Evolutionary conservation across 2,113 vertebrate genomes (phyloP), one percentile per base, ranked within the genome.

Genomic region (Peromyscus californicus): DNA sequence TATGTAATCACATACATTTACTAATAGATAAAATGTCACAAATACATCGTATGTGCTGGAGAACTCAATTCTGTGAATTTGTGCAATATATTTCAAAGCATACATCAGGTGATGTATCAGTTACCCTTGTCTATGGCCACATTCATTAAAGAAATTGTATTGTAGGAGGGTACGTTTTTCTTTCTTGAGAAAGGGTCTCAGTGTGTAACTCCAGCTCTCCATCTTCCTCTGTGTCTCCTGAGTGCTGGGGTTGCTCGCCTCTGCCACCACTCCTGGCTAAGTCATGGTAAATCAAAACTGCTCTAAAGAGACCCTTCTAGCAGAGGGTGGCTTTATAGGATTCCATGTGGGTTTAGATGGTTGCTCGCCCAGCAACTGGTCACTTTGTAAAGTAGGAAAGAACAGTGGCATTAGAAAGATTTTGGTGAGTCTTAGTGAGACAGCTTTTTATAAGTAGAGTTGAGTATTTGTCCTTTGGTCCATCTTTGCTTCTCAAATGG

Each of bases 111-210:
- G 82, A 0, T 90, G 51, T 75, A 57, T 93, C 84, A 88, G 42
- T 85, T 59, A 45, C 11, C n/a, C 21, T 51, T 90, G 31, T 82
- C 63, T 93, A 0, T 92, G 89, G 78, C 39, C 21, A 95, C 42
- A 87, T 95, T 89, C 69, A 33, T 87, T 90, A 80, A 90, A 26
- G 86, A 91, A 94, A 95, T 76, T 83, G 7, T 48, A 9, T 96
- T 94, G 42, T 65, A 31, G 17, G 61, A 97, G 33, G 39, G 74
- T 79, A 63, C 78, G 42, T 79, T 78, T 16, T 48, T 33, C 15
- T 59, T 48, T 65, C 61, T 15, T 75, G 31, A 19, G 59, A 48
- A n/a, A 11, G 1, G 9, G 11, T 17, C 59, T 90, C 31, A 15
- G 7, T 65, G 16, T 48, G 9, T 24, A 36, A 26, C 22, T 29